phyloP scores from a whole-genome alignment of 2,888 invertebrate species.

The Acleris laterana region DNA sequence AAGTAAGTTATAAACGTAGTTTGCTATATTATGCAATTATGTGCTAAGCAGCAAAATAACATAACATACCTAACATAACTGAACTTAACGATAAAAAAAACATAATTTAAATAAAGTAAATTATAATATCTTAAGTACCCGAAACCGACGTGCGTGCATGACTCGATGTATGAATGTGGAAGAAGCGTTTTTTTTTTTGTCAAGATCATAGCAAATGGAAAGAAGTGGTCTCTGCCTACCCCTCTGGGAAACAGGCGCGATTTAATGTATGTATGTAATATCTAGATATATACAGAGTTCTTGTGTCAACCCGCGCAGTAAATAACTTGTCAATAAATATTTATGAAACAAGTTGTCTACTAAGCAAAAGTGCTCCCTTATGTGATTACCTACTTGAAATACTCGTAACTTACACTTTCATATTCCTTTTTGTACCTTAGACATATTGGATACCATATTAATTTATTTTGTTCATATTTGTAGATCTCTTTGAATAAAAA shows the following conservation, averaged over 20 bases:
- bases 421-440: not conserved
- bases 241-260: too few species aligned
- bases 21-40: not conserved
- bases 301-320: constrained; percentile 5
- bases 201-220: too few species aligned
- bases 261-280: too few species aligned
- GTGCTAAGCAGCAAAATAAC: not conserved
- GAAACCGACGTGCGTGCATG: too few species aligned
- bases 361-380: constrained; percentile 8
- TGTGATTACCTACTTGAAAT: constrained; percentile 2
- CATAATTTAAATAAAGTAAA: too few species aligned
- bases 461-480: not conserved
- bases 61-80: too few species aligned
- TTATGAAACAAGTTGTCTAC: constrained; percentile 18
- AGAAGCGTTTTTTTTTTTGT: too few species aligned
- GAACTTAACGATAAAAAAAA: not conserved
- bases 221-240: too few species aligned
- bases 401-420: not conserved
- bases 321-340: constrained; percentile 29
- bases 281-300: not conserved
- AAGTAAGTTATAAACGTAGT: not conserved
- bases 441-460: not conserved
- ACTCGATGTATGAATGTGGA: too few species aligned
- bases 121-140: not conserved
- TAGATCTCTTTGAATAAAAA: not conserved